Evolutionary conservation across 2,113 vertebrate species (phyloP), one percentile per base, ranked within the genome.

Genomic region (Dendropsophus ebraccatus): DNA sequence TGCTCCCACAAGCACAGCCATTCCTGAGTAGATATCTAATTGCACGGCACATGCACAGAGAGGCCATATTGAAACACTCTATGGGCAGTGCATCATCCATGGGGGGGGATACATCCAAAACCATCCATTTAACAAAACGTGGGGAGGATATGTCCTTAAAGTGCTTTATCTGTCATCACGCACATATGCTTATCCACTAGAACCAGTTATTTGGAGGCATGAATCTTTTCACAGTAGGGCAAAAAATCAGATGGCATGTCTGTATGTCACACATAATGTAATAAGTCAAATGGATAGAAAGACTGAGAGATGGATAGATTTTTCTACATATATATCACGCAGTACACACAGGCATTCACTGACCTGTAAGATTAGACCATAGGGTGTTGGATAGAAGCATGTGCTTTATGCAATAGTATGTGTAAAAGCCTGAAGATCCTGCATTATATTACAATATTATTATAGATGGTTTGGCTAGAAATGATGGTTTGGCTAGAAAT

Each of bases 41-140:
- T 86, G 84, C 84, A 81, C 58, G 84, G 84, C 70, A 79, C 32
- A 81, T 81, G 72, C 67, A 67, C 84, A 79, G 77, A 56, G 75
- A 54, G 79, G 77, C 84, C 84, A 80, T 81, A 86, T 77, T 86
- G 84, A 80, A 60, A 70, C 84, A 81, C 84, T 86, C 84, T 86
- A 49, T 86, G 84, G 84, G 84, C 84, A 81, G 84, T 73, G 35
- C 52, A 70, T 80, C 67, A 81, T 86, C 84, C 35, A 54, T 79
- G 75, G 84, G 77, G 62, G 80, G 77, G 52, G 8, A 81, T 62
- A 81, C 67, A 81, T 86, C 65, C 77, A 86, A 37, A 49, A 23
- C 77, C 76, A 86, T 86, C 67, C 84, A 86, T 86, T 86, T 86
- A 86, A 86, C 35, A 86, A 72, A 70, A 81, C 84, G 84, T 86